Conservation (phyloP, 2,888 invertebrate species). For the Hedychridium roseum region DNA sequence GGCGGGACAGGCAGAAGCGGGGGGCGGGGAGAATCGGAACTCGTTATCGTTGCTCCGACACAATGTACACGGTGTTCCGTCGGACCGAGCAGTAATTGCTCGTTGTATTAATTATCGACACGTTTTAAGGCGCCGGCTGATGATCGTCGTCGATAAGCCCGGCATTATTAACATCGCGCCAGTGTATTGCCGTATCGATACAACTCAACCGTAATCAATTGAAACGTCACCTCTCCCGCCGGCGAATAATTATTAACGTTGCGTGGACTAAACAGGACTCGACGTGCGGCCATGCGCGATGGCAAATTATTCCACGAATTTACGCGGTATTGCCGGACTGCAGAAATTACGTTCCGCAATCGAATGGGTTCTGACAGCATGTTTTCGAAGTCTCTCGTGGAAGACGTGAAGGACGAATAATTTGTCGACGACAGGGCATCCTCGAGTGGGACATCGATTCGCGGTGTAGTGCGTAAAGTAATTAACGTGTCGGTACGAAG, state of each 20-base stretch:
- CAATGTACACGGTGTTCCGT: slow-evolving; percentile 1
- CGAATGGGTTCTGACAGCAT: slow-evolving; percentile 11
- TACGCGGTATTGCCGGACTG: background rate
- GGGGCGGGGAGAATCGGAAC: slow-evolving; percentile 20
- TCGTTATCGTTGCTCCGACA: slow-evolving; percentile 18
- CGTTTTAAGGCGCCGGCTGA: background rate
- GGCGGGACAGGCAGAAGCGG: no score
- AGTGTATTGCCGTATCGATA: slow-evolving; percentile 31
- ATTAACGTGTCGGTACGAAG: background rate
- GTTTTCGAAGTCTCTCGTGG: slow-evolving; percentile 7
- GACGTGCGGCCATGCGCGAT: no score
- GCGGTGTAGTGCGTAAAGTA: background rate
- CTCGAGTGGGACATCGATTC: background rate
- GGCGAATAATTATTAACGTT: no score
- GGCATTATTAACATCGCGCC: slow-evolving; percentile 20
- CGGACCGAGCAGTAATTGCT: no score
- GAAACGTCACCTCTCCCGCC: no score
- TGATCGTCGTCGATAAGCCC: background rate
- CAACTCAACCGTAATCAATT: no score
- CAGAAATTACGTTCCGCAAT: background rate
- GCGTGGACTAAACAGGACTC: no score
- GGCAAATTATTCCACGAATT: slow-evolving; percentile 6
- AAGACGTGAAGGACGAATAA: slow-evolving; percentile 15
- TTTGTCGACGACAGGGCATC: slow-evolving; percentile 12
- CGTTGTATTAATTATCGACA: slow-evolving; percentile 15